Conservation (phyloP, 35 echinoderm and acorn worm species). For the Nesometra sesokonis region DNA sequence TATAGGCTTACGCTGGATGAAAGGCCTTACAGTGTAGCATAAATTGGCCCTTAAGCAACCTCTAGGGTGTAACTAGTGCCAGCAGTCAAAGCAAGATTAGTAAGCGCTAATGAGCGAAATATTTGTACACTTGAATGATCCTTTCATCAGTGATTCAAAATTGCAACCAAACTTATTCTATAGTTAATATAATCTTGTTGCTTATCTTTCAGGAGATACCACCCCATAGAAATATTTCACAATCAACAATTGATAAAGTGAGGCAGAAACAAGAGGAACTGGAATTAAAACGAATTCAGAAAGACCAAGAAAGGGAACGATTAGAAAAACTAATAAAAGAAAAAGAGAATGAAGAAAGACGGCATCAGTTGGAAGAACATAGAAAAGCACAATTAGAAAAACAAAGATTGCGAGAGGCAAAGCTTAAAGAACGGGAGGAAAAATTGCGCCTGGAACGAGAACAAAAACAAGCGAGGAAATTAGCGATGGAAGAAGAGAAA, state of each 20-base stretch:
- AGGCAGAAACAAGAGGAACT: neutral
- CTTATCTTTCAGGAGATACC: neutral
- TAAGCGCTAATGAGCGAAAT: too few species aligned
- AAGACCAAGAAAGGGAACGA: neutral
- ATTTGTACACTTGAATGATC: too few species aligned
- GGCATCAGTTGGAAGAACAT: neutral
- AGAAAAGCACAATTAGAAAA: conserved; percentile 15
- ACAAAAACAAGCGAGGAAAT: conserved; percentile 6
- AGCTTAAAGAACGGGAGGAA: conserved; percentile 32
- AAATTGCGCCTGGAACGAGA: neutral
- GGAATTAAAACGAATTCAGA: neutral
- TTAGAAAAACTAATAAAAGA: neutral
- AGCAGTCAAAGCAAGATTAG: too few species aligned
- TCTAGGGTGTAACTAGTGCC: too few species aligned
- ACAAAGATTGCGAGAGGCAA: conserved; percentile 12
- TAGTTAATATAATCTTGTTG: neutral
- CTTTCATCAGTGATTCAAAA: too few species aligned
- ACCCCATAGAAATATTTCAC: conserved; percentile 52
- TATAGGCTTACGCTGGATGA: too few species aligned
- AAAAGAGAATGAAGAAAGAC: neutral
- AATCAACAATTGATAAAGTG: conserved; percentile 18
- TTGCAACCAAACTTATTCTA: too few species aligned
- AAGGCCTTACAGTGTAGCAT: too few species aligned
- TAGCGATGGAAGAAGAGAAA: conserved; percentile 17
- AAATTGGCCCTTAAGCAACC: too few species aligned